phyloP scores from a whole-genome alignment of 2,888 invertebrate genomes.

The Tenthredo scrophulariae region DNA sequence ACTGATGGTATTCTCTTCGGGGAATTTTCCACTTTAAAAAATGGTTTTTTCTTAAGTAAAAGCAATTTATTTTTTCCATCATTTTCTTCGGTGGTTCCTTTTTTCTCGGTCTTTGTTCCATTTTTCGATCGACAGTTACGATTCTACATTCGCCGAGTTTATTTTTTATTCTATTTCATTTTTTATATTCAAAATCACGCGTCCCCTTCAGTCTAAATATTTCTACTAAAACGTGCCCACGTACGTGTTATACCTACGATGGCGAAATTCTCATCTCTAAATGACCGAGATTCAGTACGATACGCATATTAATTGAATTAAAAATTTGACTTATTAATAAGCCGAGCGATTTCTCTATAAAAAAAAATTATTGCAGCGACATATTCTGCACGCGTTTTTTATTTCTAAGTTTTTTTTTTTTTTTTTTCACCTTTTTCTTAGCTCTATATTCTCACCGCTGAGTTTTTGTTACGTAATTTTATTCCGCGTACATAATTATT shows the following conservation, averaged over 20 bases:
- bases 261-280: constrained; percentile 25
- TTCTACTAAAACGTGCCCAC: neutral
- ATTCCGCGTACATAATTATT: neutral
- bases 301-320: constrained; percentile 11
- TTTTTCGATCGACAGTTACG: neutral
- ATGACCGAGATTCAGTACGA: constrained; percentile 17
- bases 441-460: neutral
- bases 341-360: constrained; percentile 4
- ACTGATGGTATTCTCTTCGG: neutral
- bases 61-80: neutral
- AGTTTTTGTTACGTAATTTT: neutral
- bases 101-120: neutral
- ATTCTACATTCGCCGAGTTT: neutral
- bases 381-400: neutral
- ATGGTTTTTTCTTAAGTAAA: neutral
- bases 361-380: neutral
- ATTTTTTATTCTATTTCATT: neutral
- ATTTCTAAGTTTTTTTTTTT: neutral
- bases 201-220: neutral
- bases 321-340: constrained; percentile 1
- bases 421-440: neutral
- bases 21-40: neutral
- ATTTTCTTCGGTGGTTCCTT: neutral
- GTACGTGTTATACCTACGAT: neutral
- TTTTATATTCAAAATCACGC: neutral